phyloP scores from a whole-genome alignment of 1,140 invertebrate species.

The Sweltsa coloradensis region DNA sequence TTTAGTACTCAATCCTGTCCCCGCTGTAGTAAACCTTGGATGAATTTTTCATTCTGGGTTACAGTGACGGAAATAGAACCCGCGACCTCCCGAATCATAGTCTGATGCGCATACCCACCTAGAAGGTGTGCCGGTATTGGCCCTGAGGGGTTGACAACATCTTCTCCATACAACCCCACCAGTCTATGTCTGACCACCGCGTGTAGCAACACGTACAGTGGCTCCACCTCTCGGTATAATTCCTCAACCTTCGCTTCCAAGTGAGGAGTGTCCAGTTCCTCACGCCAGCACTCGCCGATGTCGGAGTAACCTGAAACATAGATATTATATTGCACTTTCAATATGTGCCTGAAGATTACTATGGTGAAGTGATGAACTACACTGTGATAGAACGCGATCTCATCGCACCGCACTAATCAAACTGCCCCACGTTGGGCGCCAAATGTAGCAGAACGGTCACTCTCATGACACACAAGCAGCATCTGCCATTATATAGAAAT shows the following conservation, averaged over 20 bases:
- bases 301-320: conserved; percentile 40
- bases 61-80: conserved; percentile 23
- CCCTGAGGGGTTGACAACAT: conserved; percentile 28
- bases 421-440: too few relatives aligned
- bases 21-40: too few relatives aligned
- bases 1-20: too few relatives aligned
- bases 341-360: too few relatives aligned
- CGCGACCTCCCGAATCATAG: too few relatives aligned
- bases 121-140: conserved; percentile 55
- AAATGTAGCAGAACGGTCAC: too few relatives aligned
- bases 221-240: conserved; percentile 42
- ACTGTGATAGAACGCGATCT: too few relatives aligned
- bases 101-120: conserved; percentile 33
- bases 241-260: conserved; percentile 35
- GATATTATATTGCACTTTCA: too few relatives aligned
- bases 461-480: too few relatives aligned
- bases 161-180: conserved; percentile 29
- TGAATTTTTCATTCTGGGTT: conserved; percentile 27
- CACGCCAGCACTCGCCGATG: conserved; percentile 44
- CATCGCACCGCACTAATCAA: too few relatives aligned
- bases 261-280: conserved; percentile 41
- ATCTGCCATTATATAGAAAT: too few relatives aligned
- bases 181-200: conserved; percentile 47
- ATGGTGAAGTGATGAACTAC: too few relatives aligned
- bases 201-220: conserved; percentile 56